Conservation (phyloP, 2,797 vertebrate genomes). For the Manis crassicaudata region DNA sequence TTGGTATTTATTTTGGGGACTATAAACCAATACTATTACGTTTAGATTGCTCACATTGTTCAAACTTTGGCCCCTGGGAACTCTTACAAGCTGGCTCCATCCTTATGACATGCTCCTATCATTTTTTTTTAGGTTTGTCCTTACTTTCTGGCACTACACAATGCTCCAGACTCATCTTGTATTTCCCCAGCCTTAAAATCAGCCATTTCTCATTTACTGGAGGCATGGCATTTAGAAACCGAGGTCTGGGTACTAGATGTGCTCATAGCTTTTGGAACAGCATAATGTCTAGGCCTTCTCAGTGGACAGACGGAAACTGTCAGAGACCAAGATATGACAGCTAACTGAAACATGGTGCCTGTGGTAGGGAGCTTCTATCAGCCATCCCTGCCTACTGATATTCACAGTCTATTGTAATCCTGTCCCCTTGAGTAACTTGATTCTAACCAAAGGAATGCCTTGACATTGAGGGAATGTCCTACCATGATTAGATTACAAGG, state of each 20-base stretch:
- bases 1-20: not conserved
- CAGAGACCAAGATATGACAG: not conserved
- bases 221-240: conserved; percentile 14
- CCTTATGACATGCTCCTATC: not conserved
- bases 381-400: not conserved
- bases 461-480: not conserved
- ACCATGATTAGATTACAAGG: not conserved
- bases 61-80: not conserved
- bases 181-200: conserved; percentile 12
- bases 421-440: not conserved
- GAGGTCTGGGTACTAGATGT: not conserved
- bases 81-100: not conserved
- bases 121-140: not conserved
- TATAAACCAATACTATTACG: not conserved
- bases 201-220: conserved; percentile 31
- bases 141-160: not conserved
- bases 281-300: not conserved
- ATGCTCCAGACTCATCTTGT: not conserved
- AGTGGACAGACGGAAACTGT: not conserved
- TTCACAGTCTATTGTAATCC: not conserved
- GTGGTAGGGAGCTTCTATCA: not conserved
- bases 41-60: not conserved
- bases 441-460: conserved; percentile 8
- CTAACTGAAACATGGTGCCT: not conserved
- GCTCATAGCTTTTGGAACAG: not conserved